These are phyloP conservation scores for Allygus modestus DNA, from an alignment of 2,888 invertebrate genomes.

Conservation along the genomic window DNA sequence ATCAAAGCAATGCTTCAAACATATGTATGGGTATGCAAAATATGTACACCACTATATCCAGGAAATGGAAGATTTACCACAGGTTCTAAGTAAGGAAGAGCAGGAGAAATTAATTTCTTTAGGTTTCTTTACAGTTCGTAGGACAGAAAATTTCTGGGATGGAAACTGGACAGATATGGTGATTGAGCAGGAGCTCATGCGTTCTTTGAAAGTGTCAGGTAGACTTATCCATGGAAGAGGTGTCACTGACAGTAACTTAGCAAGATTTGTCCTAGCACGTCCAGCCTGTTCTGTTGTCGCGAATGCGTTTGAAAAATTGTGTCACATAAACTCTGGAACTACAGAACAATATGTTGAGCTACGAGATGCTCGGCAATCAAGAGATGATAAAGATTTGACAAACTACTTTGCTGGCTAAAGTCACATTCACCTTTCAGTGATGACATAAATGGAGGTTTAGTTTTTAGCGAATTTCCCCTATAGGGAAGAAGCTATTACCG, in stretches of 20 bases:
- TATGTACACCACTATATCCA: constrained; percentile 67
- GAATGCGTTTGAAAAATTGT: constrained; percentile 69
- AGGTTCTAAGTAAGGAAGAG: constrained; percentile 48
- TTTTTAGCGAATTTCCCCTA: no score
- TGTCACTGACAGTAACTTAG: constrained; percentile 63
- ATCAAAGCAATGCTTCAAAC: constrained; percentile 59
- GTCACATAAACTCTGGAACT: constrained; percentile 66
- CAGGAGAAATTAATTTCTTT: constrained; percentile 47
- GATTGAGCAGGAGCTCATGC: constrained; percentile 72
- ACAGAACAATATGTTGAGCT: constrained; percentile 71
- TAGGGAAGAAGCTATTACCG: no score
- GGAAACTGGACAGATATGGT: constrained; percentile 66
- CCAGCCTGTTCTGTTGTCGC: constrained; percentile 67
- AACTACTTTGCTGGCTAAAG: constrained; percentile 68
- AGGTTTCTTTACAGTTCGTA: constrained; percentile 63
- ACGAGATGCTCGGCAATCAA: constrained; percentile 70
- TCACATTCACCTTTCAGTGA: constrained; percentile 26
- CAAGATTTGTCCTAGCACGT: constrained; percentile 65
- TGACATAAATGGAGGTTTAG: constrained; percentile 43
- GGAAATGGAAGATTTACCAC: constrained; percentile 64
- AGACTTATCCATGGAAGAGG: constrained; percentile 71
- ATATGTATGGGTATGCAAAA: constrained; percentile 67
- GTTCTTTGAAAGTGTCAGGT: constrained; percentile 70
- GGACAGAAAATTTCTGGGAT: constrained; percentile 61
- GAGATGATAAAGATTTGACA: constrained; percentile 71